These are phyloP conservation scores for Nymphicus hollandicus DNA, from an alignment of 2,113 vertebrate genomes.

Conservation along the genomic window DNA sequence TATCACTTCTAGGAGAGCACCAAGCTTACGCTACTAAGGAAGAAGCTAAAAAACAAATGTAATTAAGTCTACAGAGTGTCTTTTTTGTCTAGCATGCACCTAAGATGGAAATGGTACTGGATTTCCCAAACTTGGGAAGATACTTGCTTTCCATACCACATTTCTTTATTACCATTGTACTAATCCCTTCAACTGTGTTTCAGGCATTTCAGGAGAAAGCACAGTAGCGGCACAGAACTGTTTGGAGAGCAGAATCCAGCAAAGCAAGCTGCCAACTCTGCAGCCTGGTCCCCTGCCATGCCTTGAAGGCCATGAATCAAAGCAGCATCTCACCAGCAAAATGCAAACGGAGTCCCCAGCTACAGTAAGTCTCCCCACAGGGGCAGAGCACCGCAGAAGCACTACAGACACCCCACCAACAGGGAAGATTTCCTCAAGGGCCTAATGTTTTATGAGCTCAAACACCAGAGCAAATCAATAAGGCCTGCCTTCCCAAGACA, in stretches of 20 bases:
- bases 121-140: neutral
- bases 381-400: fast-evolving
- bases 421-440: neutral
- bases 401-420: neutral
- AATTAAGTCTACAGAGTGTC: neutral
- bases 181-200: neutral
- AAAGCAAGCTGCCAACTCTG: neutral
- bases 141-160: neutral
- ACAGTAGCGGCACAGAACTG: neutral
- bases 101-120: neutral
- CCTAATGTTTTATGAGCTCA: neutral
- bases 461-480: neutral
- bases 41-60: neutral
- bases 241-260: neutral
- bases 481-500: neutral
- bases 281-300: neutral
- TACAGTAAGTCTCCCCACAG: fast-evolving
- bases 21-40: neutral
- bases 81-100: neutral
- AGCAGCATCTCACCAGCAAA: neutral
- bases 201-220: neutral
- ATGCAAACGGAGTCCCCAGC: fast-evolving
- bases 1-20: neutral
- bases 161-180: fast-evolving
- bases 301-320: neutral